phyloP scores from a whole-genome alignment of 1,140 invertebrate species.

The Aphaenogaster rudis region DNA sequence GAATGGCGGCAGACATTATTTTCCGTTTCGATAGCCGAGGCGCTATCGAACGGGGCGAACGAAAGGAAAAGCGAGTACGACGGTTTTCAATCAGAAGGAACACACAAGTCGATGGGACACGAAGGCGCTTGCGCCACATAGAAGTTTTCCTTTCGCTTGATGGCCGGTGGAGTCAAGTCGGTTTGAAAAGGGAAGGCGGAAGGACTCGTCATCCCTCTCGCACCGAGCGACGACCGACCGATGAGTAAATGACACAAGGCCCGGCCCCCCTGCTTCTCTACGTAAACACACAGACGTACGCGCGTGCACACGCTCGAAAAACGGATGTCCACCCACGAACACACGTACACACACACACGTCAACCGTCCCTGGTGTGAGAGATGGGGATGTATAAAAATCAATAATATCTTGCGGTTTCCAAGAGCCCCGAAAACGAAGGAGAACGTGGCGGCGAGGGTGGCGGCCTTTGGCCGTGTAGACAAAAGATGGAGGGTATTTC shows the following conservation, averaged over 20 bases:
- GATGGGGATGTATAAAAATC: slow-evolving; percentile 84
- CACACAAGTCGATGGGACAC: slow-evolving; percentile 59
- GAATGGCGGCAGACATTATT: slow-evolving; percentile 36
- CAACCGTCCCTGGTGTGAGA: slow-evolving; percentile 45
- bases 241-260: slow-evolving; percentile 79
- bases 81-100: slow-evolving; percentile 70
- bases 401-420: slow-evolving; percentile 87
- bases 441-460: slow-evolving; percentile 60
- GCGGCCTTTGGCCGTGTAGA: slow-evolving; percentile 52
- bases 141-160: slow-evolving; percentile 73
- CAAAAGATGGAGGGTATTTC: slow-evolving; percentile 67
- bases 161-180: slow-evolving; percentile 67
- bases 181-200: slow-evolving; percentile 76
- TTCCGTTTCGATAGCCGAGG: slow-evolving; percentile 20
- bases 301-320: slow-evolving; percentile 54
- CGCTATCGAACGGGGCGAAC: slow-evolving; percentile 67
- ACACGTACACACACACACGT: slow-evolving; percentile 66
- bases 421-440: slow-evolving; percentile 78
- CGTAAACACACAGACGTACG: slow-evolving; percentile 72
- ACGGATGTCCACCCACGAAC: slow-evolving; percentile 67
- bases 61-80: slow-evolving; percentile 73
- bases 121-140: slow-evolving; percentile 74
- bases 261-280: slow-evolving; percentile 68
- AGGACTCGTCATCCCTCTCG: slow-evolving; percentile 67
- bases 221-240: slow-evolving; percentile 65